Evolutionary conservation across 1,140 invertebrate species (phyloP).

Genomic region (Hyles euphorbiae): DNA sequence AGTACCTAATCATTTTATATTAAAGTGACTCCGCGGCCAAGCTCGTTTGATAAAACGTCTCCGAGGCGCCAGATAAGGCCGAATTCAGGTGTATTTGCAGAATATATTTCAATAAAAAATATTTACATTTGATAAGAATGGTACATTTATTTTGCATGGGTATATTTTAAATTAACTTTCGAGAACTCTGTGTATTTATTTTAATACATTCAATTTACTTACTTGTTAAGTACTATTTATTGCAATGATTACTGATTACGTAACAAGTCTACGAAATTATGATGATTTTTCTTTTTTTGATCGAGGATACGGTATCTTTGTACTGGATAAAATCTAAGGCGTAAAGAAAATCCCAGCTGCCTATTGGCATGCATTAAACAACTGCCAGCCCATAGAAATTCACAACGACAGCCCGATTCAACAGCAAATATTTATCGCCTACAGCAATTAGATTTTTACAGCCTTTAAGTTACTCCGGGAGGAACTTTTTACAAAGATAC

Average conservation of each 20-base stretch:
- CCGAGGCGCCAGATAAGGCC: neutral
- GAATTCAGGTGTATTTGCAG: neutral
- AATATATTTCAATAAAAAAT: constrained; percentile 10
- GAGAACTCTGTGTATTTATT: too few species aligned
- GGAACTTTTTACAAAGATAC: constrained; percentile 51
- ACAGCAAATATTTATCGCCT: constrained; percentile 50
- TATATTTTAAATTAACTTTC: too few species aligned
- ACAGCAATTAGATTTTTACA: constrained; percentile 51
- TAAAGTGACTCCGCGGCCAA: constrained; percentile 8
- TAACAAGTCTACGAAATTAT: too few species aligned
- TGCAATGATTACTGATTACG: too few species aligned
- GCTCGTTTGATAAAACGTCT: constrained; percentile 4
- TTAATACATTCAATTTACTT: too few species aligned
- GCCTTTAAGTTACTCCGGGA: constrained; percentile 37
- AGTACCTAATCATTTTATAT: constrained; percentile 23
- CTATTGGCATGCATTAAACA: constrained; percentile 53
- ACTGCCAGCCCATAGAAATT: constrained; percentile 45
- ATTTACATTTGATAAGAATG: constrained; percentile 12
- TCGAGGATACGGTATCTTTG: too few species aligned
- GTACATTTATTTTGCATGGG: neutral
- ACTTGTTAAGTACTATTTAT: too few species aligned
- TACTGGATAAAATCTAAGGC: too few species aligned
- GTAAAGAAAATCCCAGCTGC: constrained; percentile 29
- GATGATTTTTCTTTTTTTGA: too few species aligned
- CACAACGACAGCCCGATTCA: constrained; percentile 31